Evolutionary conservation across 2,888 invertebrate species (phyloP).

Genomic region (Drosophila maculinotata): DNA sequence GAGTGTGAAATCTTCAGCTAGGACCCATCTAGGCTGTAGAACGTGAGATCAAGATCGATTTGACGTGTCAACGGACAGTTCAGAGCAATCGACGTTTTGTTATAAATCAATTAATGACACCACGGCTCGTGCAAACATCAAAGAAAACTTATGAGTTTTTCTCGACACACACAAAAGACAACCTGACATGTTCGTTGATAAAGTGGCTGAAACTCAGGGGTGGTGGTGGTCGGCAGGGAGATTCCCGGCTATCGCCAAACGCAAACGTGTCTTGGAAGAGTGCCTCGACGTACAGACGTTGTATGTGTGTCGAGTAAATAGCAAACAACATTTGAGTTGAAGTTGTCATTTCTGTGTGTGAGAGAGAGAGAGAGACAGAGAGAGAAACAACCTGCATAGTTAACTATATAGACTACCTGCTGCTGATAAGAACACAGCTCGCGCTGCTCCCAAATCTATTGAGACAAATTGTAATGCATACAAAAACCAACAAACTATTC

Average conservation of each 20-base stretch:
- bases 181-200: conserved; percentile 58
- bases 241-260: conserved; percentile 10
- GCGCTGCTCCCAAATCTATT: conserved; percentile 53
- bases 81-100: conserved; percentile 49
- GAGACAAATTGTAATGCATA: conserved; percentile 70
- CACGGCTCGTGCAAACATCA: conserved; percentile 72
- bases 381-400: conserved; percentile 19
- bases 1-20: too few relatives aligned
- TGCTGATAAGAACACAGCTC: conserved; percentile 61
- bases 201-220: conserved; percentile 31
- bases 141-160: conserved; percentile 71
- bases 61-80: conserved; percentile 16
- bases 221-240: not conserved
- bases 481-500: conserved; percentile 21
- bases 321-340: conserved; percentile 55
- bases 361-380: conserved; percentile 29
- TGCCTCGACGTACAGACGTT: conserved; percentile 19
- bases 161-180: conserved; percentile 39
- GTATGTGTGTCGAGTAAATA: conserved; percentile 61
- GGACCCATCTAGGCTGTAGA: not conserved
- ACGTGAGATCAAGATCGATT: conserved; percentile 32
- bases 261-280: conserved; percentile 52
- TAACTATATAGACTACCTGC: conserved; percentile 37
- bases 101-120: conserved; percentile 78
- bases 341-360: conserved; percentile 59